Percentiles rank a stretch among this genome's conserved stretches.
Evolutionary conservation across 2,888 invertebrate species (phyloP).

Genomic region (Parascotia fuliginaria): DNA sequence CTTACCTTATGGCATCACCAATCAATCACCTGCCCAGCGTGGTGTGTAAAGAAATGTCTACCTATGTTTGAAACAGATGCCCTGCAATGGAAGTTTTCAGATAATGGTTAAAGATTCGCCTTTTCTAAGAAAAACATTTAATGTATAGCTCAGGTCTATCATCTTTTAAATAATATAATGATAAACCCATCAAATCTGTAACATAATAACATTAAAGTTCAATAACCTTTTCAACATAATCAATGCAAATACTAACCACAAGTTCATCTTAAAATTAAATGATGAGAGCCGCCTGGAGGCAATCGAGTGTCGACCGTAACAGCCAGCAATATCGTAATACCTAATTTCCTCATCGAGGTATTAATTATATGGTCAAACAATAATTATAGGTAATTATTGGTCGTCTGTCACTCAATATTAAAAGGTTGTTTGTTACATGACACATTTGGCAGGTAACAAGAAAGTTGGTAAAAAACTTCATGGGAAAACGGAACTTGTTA

Average conservation of each 20-base stretch:
- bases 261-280: not conserved
- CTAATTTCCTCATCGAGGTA: constrained; percentile 25
- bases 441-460: constrained; percentile 2
- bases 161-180: too few relatives aligned
- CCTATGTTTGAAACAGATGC: too few relatives aligned
- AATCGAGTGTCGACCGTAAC: constrained; percentile 30
- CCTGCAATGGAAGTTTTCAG: too few relatives aligned
- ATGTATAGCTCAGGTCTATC: too few relatives aligned
- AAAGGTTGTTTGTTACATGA: constrained; percentile 13
- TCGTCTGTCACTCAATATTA: constrained; percentile 11
- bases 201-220: too few relatives aligned
- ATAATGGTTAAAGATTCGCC: too few relatives aligned
- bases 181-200: too few relatives aligned
- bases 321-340: constrained; percentile 33
- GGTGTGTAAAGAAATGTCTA: too few relatives aligned
- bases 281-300: constrained; percentile 21
- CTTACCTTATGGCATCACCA: too few relatives aligned
- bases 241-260: not conserved
- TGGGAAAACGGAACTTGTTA: not conserved
- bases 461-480: not conserved
- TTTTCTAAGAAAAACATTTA: too few relatives aligned
- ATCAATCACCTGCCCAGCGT: too few relatives aligned
- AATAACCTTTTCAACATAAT: not conserved
- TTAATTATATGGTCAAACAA: constrained; percentile 22
- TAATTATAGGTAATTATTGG: constrained; percentile 31